Evolutionary conservation across 2,797 vertebrate species (phyloP), one percentile per base, ranked within the genome.

Genomic region (Sebastes iracundus): DNA sequence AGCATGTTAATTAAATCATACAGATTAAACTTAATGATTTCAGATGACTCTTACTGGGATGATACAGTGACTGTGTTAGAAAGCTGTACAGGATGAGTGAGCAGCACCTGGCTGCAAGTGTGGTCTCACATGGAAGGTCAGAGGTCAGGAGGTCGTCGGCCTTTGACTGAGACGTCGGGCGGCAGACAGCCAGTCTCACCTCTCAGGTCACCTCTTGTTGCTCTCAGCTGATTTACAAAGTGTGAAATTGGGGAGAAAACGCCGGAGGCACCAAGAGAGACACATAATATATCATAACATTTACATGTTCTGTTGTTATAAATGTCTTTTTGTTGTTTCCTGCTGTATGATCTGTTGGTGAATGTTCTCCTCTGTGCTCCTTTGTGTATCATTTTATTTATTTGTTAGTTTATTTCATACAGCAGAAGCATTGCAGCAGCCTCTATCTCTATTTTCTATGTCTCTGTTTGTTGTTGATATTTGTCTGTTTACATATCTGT

Each of bases 141-240:
- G 2, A 82, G 80, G 74, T 88, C 87, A 65, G 49, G 87, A 77
- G 80, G 83, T 84, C n/a, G n/a, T 2, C 11, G 59, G 56, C 73
- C 75, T 79, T 22, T 63, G 82, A 84, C 85, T 61, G 75, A 66
- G 64, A 70, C 35, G 72, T 83, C 53, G 7, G 58, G 79, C 33
- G 9, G 79, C 86, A 88, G 80, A 78, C 87, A 62, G 76, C 75
- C 67, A 3, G 84, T 78, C 83, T 86, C 73, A 84, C 87, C 70
- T 78, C 85, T 38, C 42, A 7, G 22, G 2, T 87, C 65, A 27
- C 38, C 35, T 72, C 77, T 46, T 20, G 4, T 58, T 20, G 20
- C 65, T 69, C 18, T 2, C 71, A 13, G 60, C 67, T 86, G 81
- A 84, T 86, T 86, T 72, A 87, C 63, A 64, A 56, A 65, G 75